Percentiles rank a stretch among this genome's conserved stretches.
Conservation (phyloP, 2,888 invertebrate species). For the Rotaria socialis region DNA sequence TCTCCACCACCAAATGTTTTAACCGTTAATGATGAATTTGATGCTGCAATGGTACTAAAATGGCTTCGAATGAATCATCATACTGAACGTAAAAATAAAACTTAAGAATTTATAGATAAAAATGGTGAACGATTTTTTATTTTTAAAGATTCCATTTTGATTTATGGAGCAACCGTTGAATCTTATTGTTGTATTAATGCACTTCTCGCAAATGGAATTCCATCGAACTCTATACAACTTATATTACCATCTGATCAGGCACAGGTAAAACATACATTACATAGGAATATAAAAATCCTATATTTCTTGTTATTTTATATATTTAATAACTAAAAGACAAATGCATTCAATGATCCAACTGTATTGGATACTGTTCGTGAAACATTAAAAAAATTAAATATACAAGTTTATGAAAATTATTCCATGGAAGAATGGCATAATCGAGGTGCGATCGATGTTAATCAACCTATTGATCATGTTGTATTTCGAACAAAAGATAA, state of each 20-base stretch:
- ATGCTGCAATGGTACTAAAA: slow-evolving; percentile 52
- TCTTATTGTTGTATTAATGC: slow-evolving; percentile 68
- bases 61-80: slow-evolving; percentile 1
- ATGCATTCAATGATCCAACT: slow-evolving; percentile 40
- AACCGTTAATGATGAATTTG: slow-evolving; percentile 56
- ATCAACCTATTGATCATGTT: slow-evolving; percentile 4
- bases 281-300: too few relatives aligned
- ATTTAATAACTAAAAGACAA: background rate
- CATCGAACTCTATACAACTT: slow-evolving; percentile 64
- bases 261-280: background rate
- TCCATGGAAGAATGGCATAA: slow-evolving; percentile 38
- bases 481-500: background rate
- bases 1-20: slow-evolving; percentile 54
- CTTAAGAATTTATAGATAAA: background rate
- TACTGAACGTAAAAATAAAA: background rate
- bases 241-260: slow-evolving; percentile 53
- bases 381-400: background rate
- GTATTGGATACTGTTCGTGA: slow-evolving; percentile 21
- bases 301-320: too few relatives aligned
- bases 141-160: slow-evolving; percentile 58
- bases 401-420: slow-evolving; percentile 43
- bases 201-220: slow-evolving; percentile 65
- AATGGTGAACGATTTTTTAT: background rate
- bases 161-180: slow-evolving; percentile 69
- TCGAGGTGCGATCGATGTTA: background rate